Base-by-base conservation (phyloP, 2,888 invertebrate species). In the Stenodema calcarata region DNA sequence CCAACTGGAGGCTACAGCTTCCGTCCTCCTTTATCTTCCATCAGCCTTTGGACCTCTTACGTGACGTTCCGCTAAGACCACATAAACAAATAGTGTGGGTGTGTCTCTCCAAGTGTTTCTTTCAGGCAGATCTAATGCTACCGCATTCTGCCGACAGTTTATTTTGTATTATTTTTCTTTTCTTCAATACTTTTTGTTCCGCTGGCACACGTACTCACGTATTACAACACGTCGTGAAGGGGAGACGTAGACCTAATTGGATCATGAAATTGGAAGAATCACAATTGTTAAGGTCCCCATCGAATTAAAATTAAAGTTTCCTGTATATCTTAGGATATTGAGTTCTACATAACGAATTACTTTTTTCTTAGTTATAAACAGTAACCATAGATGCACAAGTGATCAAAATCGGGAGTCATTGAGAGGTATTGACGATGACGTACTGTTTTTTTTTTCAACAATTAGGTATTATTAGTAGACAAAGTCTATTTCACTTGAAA, bases 11-110 rank as follows among this genome's bases (percentile, higher is more conserved):
- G 62, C 23, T 62, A 62, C 23, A 62, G 62, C 62, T 62, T 62
- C 62, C 62, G 62, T 62, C 27, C 23, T 62, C 18, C 62, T 62
- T 62, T 62, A 62, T 62, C 62, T 62, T 27, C 62, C 62, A 62
- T 62, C 62, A 23, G 62, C 62, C 62, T 54, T 54, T 62, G 62
- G 62, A 62, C 62, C 62, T 62, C 23, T 62, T 62, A 62, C 62
- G 62, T 62, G 62, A 62, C 62, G 62, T 62, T 62, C 62, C 23
- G 62, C 62, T 23, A 11, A 62, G 62, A 62, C 23, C 62, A 62
- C 62, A 62, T 62, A 62, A 62, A 62, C 62, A 62, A 62, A 62
- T 62, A 62, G 62, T 62, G 62, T 62, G 62, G 62, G 62, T 62
- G 62, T 62, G 62, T 23, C 62, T n/a, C n/a, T 50, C 50, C 16